Evolutionary conservation across 2,113 vertebrate species (phyloP), one percentile per base, ranked within the genome.

Genomic region (Ailurus styani): DNA sequence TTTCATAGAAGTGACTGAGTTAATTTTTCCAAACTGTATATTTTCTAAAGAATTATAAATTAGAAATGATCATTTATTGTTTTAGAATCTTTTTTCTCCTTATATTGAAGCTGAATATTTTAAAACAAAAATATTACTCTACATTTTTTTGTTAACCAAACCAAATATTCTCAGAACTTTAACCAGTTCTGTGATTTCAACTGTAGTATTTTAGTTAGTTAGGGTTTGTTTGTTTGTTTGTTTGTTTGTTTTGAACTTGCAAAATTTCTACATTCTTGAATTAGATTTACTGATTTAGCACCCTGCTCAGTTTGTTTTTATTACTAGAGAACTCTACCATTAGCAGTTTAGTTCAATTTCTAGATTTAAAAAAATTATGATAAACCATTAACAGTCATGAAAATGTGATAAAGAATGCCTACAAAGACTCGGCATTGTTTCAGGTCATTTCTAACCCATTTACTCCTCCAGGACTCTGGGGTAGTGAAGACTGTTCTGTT

Each of bases 391-490:
- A 37, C 45, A 84, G 15, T 90, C 31, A 87, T 78, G 72, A 91
- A 89, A 95, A 55, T 27, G 31, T 4, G 2, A 57, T 70, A 57
- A 23, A 86, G 34, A 84, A 64, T n/a, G 3, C 7, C 8, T 62
- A 52, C 42, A 31, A 54, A 64, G 34, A 81, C 8, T 82, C 17
- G 12, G 14, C 25, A 6, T 54, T 85, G 29, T 75, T 94, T 45
- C 45, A n/a, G 18, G 3, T 72, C n/a, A 42, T 84, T 55, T 97
- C 90, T 90, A 75, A 93, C 18, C 47, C 42, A 31, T 90, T 96
- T 85, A 57, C 96, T 92, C 40, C 78, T 66, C 12, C 77, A 99
- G 99, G 99, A 42, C 98, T 99, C 83, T 99, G 99, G 99, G 99
- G 98, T 17, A 95, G 93, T 60, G 98, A 97, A 75, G 98, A 99